Conservation (phyloP, 2,888 invertebrate genomes). For the Dione vanillae region DNA sequence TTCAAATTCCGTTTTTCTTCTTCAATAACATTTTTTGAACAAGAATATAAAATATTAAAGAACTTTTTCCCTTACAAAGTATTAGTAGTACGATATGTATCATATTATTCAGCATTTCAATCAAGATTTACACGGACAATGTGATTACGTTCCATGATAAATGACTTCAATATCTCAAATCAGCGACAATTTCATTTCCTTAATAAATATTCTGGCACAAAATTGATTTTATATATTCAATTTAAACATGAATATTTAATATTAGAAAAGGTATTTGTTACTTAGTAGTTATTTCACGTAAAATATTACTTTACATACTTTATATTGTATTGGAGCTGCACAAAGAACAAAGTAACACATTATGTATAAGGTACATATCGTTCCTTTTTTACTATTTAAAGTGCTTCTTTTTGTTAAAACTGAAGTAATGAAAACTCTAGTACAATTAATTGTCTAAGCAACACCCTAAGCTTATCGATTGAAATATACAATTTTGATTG, state of each 20-base stretch:
- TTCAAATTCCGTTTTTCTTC: too few relatives aligned
- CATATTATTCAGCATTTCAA: neutral
- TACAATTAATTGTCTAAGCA: neutral
- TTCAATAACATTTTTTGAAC: neutral
- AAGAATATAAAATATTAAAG: neutral
- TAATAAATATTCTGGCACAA: slow-evolving; percentile 49
- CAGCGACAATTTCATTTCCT: slow-evolving; percentile 55
- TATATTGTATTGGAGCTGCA: too few relatives aligned
- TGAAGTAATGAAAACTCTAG: neutral
- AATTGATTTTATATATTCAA: slow-evolving; percentile 29
- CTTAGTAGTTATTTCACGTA: too few relatives aligned
- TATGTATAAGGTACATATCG: too few relatives aligned
- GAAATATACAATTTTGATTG: too few relatives aligned
- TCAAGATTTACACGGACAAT: neutral
- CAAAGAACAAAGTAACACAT: too few relatives aligned
- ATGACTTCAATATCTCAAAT: slow-evolving; percentile 43
- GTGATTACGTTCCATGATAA: slow-evolving; percentile 31
- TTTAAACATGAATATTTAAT: slow-evolving; percentile 6
- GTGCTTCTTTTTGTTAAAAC: neutral
- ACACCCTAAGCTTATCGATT: neutral
- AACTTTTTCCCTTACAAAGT: neutral
- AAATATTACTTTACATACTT: neutral
- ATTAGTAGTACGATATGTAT: neutral
- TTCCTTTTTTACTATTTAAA: too few relatives aligned
- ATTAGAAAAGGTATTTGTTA: slow-evolving; percentile 5